Percentiles rank a stretch among this genome's conserved stretches.
phyloP scores from a whole-genome alignment of 2,113 vertebrate species.

The Vulpes vulpes region DNA sequence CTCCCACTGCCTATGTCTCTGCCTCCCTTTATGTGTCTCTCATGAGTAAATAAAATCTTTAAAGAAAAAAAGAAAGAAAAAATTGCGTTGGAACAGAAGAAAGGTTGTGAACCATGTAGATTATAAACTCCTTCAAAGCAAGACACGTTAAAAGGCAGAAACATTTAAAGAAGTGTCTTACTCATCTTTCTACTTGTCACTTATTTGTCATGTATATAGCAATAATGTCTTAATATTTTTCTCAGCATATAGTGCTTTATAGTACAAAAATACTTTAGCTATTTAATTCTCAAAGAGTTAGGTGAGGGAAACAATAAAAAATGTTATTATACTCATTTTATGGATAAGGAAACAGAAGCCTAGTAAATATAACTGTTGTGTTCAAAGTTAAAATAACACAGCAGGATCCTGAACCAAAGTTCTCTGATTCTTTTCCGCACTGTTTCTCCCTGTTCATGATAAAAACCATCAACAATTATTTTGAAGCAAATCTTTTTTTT shows the following conservation, averaged over 20 bases:
- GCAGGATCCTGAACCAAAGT: neutral
- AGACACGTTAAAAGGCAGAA: neutral
- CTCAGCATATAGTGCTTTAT: neutral
- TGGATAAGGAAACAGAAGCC: neutral
- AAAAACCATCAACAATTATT: neutral
- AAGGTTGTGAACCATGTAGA: neutral
- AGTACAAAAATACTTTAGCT: neutral
- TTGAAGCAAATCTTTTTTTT: neutral
- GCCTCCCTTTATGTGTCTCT: too few relatives aligned
- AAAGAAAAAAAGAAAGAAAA: too few relatives aligned
- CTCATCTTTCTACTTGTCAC: conserved; percentile 11
- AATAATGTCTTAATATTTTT: conserved; percentile 25
- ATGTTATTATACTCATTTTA: neutral
- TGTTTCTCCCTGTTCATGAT: neutral
- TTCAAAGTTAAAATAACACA: conserved; percentile 21
- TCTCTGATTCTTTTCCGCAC: neutral
- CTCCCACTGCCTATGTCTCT: too few relatives aligned
- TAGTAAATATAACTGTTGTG: neutral
- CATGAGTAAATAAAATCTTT: too few relatives aligned
- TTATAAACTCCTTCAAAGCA: neutral
- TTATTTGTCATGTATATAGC: neutral
- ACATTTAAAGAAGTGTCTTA: neutral
- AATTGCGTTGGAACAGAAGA: neutral
- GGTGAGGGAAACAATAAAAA: neutral
- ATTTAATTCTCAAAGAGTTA: conserved; percentile 3